Evolutionary conservation across 1,140 invertebrate genomes (phyloP), one percentile per base, ranked within the genome.

Genomic region (Ostrea edulis): DNA sequence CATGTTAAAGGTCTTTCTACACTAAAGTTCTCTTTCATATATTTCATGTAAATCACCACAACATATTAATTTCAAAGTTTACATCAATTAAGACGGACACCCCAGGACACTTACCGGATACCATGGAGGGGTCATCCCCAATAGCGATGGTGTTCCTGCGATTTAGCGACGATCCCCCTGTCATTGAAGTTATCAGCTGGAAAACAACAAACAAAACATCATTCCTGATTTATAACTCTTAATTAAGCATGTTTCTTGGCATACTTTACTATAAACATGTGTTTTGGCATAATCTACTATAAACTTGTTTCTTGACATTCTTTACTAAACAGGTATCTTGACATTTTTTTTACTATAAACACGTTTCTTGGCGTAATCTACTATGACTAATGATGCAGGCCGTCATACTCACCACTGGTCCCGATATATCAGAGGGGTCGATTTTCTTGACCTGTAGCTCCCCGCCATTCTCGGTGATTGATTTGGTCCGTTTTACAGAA

Each of bases 401-500:
- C 71, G 54, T 85, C 8, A 54, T n/a, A 91, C 91, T 92, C 90
- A 94, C 93, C 89, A 94, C 92, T n/a, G 93, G 93, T 22, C 92
- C 93, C 51, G 93, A 94, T 11, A 94, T 94, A 83, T 94, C 93
- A 7, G 92, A 91, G 9, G 90, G 86, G 85, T 94, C 93, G 51
- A 94, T 93, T 35, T 93, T 93, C 87, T 93, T 94, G 17, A 77
- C 62, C 44, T 92, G 91, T 14, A 87, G 55, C 17, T 93, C 91
- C 0, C 84, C 85, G 7, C 89, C 87, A 8, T 90, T 68, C 83
- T 94, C 93, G 11, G 91, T 93, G 53, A 93, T 93, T 1, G 93
- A 94, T 62, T 93, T 93, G 53, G 93, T 90, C 20, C 93, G 84
- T 77, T 94, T 94, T 4, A 94, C 91, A 14, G 71, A 65, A 3